These are phyloP conservation scores for Geotrypetes seraphini DNA, from an alignment of 2,797 vertebrate genomes.

Conservation along the genomic window DNA sequence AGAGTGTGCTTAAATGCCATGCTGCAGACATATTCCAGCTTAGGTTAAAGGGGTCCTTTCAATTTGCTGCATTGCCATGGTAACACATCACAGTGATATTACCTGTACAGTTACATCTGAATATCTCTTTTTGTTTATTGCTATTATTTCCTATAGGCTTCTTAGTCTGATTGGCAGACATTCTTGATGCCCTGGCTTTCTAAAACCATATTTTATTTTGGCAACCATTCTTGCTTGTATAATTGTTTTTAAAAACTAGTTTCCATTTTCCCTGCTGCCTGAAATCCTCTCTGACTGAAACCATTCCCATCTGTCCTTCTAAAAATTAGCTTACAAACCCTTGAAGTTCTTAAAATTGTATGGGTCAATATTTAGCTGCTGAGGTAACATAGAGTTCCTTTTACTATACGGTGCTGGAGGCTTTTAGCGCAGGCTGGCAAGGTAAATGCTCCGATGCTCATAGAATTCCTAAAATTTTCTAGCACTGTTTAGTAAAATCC, in stretches of 20 bases:
- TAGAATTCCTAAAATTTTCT: no score
- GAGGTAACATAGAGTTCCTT: no score
- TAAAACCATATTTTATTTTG: slow-evolving; percentile 26
- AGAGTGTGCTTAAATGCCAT: no score
- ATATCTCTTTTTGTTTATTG: not conserved
- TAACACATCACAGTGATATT: not conserved
- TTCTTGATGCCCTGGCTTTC: slow-evolving; percentile 15
- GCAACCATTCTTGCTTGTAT: slow-evolving; percentile 19
- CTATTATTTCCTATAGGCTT: not conserved
- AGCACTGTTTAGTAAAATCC: no score
- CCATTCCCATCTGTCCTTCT: no score
- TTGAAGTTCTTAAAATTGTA: slow-evolving; percentile 19
- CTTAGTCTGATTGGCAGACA: slow-evolving; percentile 16
- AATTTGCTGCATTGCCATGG: not conserved
- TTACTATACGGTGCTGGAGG: no score
- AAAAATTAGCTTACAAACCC: not conserved
- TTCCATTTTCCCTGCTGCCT: slow-evolving; percentile 6
- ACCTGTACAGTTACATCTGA: not conserved
- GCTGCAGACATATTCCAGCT: not conserved
- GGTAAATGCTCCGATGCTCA: no score
- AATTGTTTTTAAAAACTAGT: slow-evolving; percentile 4
- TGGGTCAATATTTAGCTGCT: no score
- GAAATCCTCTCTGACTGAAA: slow-evolving; percentile 29
- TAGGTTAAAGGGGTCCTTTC: not conserved
- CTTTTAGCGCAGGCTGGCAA: no score